Percentiles rank a stretch among this genome's conserved stretches.
Evolutionary conservation across 2,888 invertebrate genomes (phyloP).

Genomic region (Philopedon plagiatum): DNA sequence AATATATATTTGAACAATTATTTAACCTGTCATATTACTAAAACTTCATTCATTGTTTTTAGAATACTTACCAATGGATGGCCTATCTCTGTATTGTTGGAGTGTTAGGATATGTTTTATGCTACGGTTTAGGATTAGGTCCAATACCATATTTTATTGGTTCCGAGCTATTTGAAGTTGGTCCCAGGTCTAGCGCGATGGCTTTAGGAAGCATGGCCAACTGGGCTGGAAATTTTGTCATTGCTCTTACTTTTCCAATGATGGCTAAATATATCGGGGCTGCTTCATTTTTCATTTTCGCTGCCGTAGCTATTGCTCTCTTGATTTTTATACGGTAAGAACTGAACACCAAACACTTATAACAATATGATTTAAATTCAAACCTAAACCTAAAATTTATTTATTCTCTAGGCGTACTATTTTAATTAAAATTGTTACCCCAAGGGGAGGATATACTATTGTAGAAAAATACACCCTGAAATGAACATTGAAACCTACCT

Average conservation of each 20-base stretch:
- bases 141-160: constrained; percentile 91
- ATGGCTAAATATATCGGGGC: constrained; percentile 77
- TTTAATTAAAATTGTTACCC: no score
- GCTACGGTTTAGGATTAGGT: constrained; percentile 87
- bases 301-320: constrained; percentile 71
- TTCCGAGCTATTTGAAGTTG: constrained; percentile 88
- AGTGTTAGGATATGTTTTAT: constrained; percentile 82
- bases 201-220: constrained; percentile 88
- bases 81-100: constrained; percentile 80
- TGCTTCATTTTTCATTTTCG: constrained; percentile 84
- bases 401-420: no score
- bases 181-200: constrained; percentile 88
- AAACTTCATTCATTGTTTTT: constrained; percentile 15
- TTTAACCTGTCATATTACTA: not conserved
- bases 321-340: constrained; percentile 76
- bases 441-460: no score
- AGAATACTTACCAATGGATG: constrained; percentile 71
- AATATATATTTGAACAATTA: no score
- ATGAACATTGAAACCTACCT: no score
- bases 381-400: no score
- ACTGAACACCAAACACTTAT: not conserved
- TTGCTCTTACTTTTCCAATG: constrained; percentile 84
- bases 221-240: constrained; percentile 90
- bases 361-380: no score
- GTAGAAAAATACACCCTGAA: no score